These are phyloP conservation scores for Apoda limacodes DNA, from an alignment of 2,888 invertebrate genomes.

Conservation along the genomic window DNA sequence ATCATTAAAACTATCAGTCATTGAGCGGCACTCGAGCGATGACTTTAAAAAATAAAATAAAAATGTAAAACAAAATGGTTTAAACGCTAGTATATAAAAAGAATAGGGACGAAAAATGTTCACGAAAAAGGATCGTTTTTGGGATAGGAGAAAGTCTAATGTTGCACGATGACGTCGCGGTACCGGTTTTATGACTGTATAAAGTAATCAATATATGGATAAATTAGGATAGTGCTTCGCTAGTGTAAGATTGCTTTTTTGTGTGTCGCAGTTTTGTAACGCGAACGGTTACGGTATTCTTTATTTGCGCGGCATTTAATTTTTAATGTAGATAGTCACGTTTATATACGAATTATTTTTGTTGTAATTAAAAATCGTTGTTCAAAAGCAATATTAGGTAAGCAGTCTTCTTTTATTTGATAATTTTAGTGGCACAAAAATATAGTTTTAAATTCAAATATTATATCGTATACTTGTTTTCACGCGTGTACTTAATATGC, in stretches of 20 bases:
- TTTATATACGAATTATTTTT: slow-evolving; percentile 17
- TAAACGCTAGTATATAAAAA: slow-evolving; percentile 26
- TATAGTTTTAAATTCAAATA: not conserved
- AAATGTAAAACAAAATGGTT: slow-evolving; percentile 8
- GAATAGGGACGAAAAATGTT: slow-evolving; percentile 36
- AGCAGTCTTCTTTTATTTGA: slow-evolving; percentile 17
- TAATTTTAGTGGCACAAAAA: not conserved
- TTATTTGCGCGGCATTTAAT: slow-evolving; percentile 37
- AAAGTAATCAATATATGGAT: slow-evolving; percentile 34
- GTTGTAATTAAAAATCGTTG: slow-evolving; percentile 21
- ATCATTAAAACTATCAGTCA: slow-evolving; percentile 20
- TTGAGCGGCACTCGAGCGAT: slow-evolving; percentile 18
- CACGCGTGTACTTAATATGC: no score
- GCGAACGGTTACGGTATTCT: slow-evolving; percentile 28
- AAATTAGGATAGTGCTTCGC: not conserved
- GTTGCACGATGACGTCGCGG: slow-evolving; percentile 45
- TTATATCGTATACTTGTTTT: slow-evolving; percentile 10
- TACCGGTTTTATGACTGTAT: slow-evolving; percentile 38
- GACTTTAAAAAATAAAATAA: not conserved
- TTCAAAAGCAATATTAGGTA: slow-evolving; percentile 44
- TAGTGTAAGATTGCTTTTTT: slow-evolving; percentile 40
- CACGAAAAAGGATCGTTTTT: slow-evolving; percentile 48
- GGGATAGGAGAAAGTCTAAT: slow-evolving; percentile 52
- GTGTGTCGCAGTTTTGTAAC: slow-evolving; percentile 36
- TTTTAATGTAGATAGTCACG: slow-evolving; percentile 7